phyloP scores from a whole-genome alignment of 2,113 vertebrate species.

The Machaerirhynchus nigripectus region DNA sequence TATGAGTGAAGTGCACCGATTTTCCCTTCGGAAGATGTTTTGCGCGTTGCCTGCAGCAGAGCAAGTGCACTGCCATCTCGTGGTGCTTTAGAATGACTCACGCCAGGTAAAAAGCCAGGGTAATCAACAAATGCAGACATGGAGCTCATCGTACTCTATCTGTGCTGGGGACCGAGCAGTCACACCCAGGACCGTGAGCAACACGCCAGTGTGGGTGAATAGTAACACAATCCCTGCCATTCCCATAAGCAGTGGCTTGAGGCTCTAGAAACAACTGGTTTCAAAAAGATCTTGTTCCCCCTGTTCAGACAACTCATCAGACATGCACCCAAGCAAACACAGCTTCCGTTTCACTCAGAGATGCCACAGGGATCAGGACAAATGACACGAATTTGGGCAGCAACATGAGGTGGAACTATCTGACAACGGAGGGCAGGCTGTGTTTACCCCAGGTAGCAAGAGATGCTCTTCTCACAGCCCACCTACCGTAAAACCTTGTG shows the following conservation, averaged over 20 bases:
- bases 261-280: not conserved
- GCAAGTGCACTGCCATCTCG: slow-evolving; percentile 51
- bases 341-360: not conserved
- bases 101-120: not conserved
- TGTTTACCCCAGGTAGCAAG: not conserved
- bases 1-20: rapidly evolving
- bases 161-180: not conserved
- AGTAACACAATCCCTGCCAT: not conserved
- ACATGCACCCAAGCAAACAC: rapidly evolving
- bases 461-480: not conserved
- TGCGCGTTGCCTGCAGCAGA: not conserved
- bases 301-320: not conserved
- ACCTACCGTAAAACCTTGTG: not conserved
- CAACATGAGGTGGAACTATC: not conserved
- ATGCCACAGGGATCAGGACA: not conserved
- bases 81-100: not conserved
- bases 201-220: not conserved
- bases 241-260: not conserved
- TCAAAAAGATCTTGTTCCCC: not conserved
- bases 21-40: not conserved
- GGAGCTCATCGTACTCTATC: not conserved
- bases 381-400: rapidly evolving
- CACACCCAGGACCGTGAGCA: not conserved
- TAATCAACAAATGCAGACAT: not conserved
- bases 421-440: not conserved